Evolutionary conservation across 2,797 vertebrate species (phyloP), one percentile per base, ranked within the genome.

Genomic region (Australoheros facetus): DNA sequence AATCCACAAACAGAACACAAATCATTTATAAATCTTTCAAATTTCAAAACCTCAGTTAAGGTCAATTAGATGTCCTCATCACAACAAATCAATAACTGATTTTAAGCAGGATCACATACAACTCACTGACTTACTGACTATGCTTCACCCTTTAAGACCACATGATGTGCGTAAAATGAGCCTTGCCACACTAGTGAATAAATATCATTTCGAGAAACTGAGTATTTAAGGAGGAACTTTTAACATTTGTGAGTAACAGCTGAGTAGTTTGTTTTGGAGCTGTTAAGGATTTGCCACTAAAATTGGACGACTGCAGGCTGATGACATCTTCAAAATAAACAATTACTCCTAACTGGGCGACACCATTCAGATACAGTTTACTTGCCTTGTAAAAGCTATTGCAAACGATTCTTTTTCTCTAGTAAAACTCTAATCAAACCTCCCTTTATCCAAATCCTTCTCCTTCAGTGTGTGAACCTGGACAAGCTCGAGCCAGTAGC

Each of bases 401-500:
- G 10, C n/a, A 53, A 71, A 77, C 19, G 3, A 4, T 7, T 0
- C 7, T 30, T 4, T 12, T 4, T 70, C 59, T 42, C 13, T 14
- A 8, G 13, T 73, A 28, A 60, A 11, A 39, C 3, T 58, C 6
- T 53, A 10, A 77, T 26, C 14, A 70, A 85, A 26, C 30, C 9
- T 23, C 1, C 1, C 16, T 4, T 37, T 53, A 69, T 21, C 16
- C 21, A 1, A 2, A 19, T 76, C 2, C 73, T 4, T 80, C 56
- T 60, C 21, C 77, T 56, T 75, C 88, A 99, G 98, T 99, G 98
- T 92, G 96, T 99, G 76, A 99, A 99, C 91, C 88, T 99, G 82
- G 97, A 99, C 91, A 99, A 99, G 80, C 88, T 99, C 81, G 98
- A 99, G 87, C 96, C 97, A 0, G 94, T 98, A 17, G 94, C 97